Conservation (phyloP, 1,140 invertebrate genomes). For the Monomorium pharaonis region DNA sequence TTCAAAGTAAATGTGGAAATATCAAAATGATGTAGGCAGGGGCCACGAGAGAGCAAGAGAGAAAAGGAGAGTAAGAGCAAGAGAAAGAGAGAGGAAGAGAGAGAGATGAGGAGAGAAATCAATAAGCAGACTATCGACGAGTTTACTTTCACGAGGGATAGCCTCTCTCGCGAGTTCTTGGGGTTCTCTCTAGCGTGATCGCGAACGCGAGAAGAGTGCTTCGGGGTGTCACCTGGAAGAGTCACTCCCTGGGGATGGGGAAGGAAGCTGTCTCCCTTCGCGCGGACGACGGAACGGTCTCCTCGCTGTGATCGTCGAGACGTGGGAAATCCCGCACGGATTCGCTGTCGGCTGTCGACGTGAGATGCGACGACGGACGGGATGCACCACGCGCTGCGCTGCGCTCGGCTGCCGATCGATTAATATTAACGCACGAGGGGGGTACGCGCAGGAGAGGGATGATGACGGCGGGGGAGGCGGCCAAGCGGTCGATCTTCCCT, state of each 20-base stretch:
- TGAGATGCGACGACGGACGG: conserved; percentile 27
- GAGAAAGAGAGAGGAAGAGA: conserved; percentile 32
- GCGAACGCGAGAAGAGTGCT: neutral
- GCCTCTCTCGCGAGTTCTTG: conserved; percentile 20
- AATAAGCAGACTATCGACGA: conserved; percentile 53
- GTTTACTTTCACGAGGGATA: conserved; percentile 44
- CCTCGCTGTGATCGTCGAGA: conserved; percentile 11
- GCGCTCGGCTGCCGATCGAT: conserved; percentile 24
- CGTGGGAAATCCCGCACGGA: conserved; percentile 7
- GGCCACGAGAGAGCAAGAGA: conserved; percentile 17
- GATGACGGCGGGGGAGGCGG: neutral
- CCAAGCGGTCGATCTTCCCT: conserved; percentile 1
- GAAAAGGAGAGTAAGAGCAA: neutral
- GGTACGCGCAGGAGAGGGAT: neutral
- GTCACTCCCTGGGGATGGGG: conserved; percentile 45
- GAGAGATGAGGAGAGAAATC: conserved; percentile 38
- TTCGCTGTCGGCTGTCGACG: conserved; percentile 20
- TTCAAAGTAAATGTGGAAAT: neutral
- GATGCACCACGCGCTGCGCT: conserved; percentile 51
- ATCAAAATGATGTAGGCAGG: neutral
- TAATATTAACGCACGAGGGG: conserved; percentile 45
- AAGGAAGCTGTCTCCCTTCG: conserved; percentile 40
- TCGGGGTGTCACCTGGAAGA: conserved; percentile 36
- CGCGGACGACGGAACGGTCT: conserved; percentile 20
- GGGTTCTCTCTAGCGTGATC: neutral